A percentile compares a stretch with the other conserved stretches of the same genome.
These are phyloP conservation scores for Coregonus sp. DNA, from an alignment of 2,797 vertebrate species.

Conservation along the genomic window DNA sequence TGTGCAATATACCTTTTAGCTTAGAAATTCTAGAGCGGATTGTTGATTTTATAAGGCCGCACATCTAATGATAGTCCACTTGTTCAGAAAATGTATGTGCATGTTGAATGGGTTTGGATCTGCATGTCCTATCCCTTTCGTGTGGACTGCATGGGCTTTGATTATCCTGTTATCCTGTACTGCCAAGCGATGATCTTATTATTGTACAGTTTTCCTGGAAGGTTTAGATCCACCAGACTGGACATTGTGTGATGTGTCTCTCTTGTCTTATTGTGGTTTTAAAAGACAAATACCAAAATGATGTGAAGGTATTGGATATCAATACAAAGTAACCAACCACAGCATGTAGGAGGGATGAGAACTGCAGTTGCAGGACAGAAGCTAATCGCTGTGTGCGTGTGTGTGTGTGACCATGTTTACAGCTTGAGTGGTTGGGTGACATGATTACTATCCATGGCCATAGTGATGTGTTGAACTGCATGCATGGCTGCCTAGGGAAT, in stretches of 20 bases:
- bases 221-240: not conserved
- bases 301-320: not conserved
- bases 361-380: too few species aligned
- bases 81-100: constrained; percentile 40
- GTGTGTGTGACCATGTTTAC: constrained; percentile 8
- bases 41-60: constrained; percentile 14
- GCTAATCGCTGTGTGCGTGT: not conserved
- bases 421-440: constrained; percentile 1
- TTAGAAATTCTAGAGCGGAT: not conserved
- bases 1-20: not conserved
- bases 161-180: not conserved
- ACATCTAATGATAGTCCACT: constrained; percentile 54
- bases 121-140: constrained; percentile 31
- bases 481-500: constrained; percentile 6
- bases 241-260: not conserved
- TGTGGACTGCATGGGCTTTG: constrained; percentile 47
- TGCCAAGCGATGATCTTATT: not conserved
- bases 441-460: constrained; percentile 1
- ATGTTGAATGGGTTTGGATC: constrained; percentile 40
- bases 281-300: not conserved
- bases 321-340: too few species aligned
- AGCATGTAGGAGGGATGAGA: too few species aligned
- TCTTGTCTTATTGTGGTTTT: too few species aligned
- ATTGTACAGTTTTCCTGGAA: not conserved
- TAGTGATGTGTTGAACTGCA: constrained; percentile 7